Base-by-base conservation (phyloP, 2,888 invertebrate species). In the Pantelozetes paolii region DNA sequence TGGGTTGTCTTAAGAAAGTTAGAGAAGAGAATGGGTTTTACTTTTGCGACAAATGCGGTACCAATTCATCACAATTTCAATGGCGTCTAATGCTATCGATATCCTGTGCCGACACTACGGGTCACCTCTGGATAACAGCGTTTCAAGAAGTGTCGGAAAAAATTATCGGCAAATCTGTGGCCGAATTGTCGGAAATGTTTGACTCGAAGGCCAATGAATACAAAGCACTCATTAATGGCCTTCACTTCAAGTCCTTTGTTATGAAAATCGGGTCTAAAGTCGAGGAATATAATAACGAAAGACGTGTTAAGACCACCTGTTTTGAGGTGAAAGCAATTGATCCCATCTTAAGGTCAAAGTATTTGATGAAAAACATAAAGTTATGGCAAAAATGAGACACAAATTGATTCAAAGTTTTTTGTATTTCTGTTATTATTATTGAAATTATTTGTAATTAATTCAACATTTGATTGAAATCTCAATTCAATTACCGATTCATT, bases 21-120 rank as follows among this genome's bases (percentile, higher is more conserved):
- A 85, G 93, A 11, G 95, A 97, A 30, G 71, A 71, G 82, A 93
- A 93, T 80, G 93, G 92, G 0, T 86, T 89, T 81, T 98, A 88
- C 83, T 86, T 94, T 72, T 99, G 99, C 82, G 98, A 98, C 82
- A 98, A 98, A 82, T 99, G 99, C 82, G 88, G 89, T 80, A 85
- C 88, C 73, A 91, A 92, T 77, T 91, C 86, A 81, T 88, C 90
- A 0, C 89, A 89, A 78, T 97, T 89, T 82, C 93, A 92, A 80
- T 93, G 92, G 83, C 87, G 96, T 57, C 84, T 95, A 77, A 84
- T 97, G 72, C 82, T 92, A 32, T 86, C 86, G 80, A 93, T 94
- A 78, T 91, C 89, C 80, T 85, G 98, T 74, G 89, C 90, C 0
- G 98, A 99, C 83, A 89, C 88, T 82, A 89, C 92, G 1, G 92